phyloP scores from a whole-genome alignment of 2,113 vertebrate species.

The Cynopterus brachyotis region DNA sequence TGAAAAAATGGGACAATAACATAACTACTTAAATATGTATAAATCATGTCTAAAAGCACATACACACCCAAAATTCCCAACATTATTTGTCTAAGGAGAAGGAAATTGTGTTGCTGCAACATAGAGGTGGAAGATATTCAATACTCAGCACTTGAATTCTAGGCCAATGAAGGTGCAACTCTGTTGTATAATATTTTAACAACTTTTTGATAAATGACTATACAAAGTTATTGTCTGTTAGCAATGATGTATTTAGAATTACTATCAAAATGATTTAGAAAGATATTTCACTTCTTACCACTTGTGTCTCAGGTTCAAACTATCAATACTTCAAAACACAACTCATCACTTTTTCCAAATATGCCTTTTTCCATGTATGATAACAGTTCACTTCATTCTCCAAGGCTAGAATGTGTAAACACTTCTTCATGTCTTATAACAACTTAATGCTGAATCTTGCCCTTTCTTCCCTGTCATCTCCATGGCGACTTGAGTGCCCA shows the following conservation, averaged over 20 bases:
- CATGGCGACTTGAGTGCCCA: neutral
- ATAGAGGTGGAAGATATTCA: neutral
- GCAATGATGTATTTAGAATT: neutral
- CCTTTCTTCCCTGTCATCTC: neutral
- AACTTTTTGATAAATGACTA: neutral
- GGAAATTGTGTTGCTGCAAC: neutral
- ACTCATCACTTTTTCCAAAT: neutral
- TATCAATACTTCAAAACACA: neutral
- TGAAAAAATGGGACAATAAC: neutral
- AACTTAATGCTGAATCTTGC: neutral
- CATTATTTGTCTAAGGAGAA: neutral
- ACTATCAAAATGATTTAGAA: neutral
- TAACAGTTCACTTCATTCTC: neutral
- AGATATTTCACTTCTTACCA: neutral
- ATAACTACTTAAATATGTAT: neutral
- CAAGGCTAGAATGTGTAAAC: neutral
- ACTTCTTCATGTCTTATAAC: neutral
- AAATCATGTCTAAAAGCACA: neutral
- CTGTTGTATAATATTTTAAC: neutral
- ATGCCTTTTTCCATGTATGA: neutral
- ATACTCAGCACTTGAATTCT: neutral
- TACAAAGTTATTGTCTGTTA: neutral
- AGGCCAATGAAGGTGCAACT: neutral
- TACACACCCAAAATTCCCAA: neutral
- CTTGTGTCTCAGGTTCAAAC: neutral